Evolutionary conservation across 2,113 vertebrate genomes (phyloP).

Genomic region (Pardalotus punctatus): DNA sequence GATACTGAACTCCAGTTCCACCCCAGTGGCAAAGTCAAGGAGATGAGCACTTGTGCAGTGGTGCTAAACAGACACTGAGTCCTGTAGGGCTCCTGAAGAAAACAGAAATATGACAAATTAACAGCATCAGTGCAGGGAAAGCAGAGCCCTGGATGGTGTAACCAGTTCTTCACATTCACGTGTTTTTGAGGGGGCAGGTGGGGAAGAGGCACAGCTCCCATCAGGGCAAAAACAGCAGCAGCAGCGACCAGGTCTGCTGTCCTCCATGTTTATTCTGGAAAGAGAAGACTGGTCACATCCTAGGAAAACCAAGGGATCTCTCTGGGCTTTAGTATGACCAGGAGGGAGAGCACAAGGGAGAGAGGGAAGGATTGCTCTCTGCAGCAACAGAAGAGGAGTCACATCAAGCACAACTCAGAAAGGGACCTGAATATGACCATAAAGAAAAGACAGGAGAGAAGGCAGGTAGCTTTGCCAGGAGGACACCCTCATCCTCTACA

Average conservation of each 20-base stretch:
- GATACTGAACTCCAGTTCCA: neutral
- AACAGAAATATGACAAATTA: neutral
- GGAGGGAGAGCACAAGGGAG: neutral
- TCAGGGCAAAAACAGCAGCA: neutral
- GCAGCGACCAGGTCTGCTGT: neutral
- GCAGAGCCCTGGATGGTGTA: fast-evolving
- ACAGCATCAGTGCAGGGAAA: neutral
- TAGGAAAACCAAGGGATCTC: neutral
- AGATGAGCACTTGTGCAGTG: neutral
- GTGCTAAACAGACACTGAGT: neutral
- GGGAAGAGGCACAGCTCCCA: neutral
- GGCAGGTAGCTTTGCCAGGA: neutral
- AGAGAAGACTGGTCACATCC: neutral
- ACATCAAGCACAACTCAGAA: neutral
- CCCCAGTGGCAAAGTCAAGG: neutral
- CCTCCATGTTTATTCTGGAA: neutral
- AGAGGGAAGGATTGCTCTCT: neutral
- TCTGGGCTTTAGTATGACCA: neutral
- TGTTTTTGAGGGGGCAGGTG: neutral
- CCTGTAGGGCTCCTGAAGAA: neutral
- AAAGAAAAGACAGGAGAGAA: neutral
- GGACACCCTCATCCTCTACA: neutral
- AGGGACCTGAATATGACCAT: neutral
- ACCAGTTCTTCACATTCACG: fast-evolving
- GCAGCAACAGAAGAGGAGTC: neutral